These are phyloP conservation scores for Sipha maydis DNA, from an alignment of 2,888 invertebrate species.

Conservation along the genomic window DNA sequence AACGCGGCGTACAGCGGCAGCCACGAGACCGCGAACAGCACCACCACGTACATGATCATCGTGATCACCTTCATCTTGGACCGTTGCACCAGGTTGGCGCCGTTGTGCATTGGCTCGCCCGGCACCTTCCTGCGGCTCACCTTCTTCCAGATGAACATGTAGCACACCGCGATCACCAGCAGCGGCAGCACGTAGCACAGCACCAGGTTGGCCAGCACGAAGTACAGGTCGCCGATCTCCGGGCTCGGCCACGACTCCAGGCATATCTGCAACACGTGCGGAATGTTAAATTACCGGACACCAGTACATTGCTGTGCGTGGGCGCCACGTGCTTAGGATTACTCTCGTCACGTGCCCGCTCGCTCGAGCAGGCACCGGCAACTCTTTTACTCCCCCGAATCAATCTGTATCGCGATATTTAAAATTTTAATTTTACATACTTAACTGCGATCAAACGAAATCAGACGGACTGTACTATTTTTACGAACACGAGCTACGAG, in stretches of 20 bases:
- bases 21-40: constrained; percentile 72
- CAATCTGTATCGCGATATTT: too few species aligned
- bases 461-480: too few species aligned
- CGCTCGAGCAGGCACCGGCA: too few species aligned
- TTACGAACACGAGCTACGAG: too few species aligned
- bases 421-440: too few species aligned
- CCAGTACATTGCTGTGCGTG: too few species aligned
- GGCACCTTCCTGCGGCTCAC: constrained; percentile 69
- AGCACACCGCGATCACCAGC: constrained; percentile 70
- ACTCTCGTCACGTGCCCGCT: too few species aligned
- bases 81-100: constrained; percentile 66
- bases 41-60: constrained; percentile 71
- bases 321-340: too few species aligned
- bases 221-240: constrained; percentile 69
- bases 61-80: constrained; percentile 68
- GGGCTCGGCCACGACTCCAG: constrained; percentile 69
- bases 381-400: too few species aligned
- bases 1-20: constrained; percentile 71
- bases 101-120: constrained; percentile 67
- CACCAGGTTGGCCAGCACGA: constrained; percentile 70
- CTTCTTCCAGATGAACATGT: constrained; percentile 70
- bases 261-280: constrained; percentile 66
- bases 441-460: too few species aligned
- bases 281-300: too few species aligned
- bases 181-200: constrained; percentile 71